Conservation (phyloP, 2,888 invertebrate species). For the Lysandra coridon region DNA sequence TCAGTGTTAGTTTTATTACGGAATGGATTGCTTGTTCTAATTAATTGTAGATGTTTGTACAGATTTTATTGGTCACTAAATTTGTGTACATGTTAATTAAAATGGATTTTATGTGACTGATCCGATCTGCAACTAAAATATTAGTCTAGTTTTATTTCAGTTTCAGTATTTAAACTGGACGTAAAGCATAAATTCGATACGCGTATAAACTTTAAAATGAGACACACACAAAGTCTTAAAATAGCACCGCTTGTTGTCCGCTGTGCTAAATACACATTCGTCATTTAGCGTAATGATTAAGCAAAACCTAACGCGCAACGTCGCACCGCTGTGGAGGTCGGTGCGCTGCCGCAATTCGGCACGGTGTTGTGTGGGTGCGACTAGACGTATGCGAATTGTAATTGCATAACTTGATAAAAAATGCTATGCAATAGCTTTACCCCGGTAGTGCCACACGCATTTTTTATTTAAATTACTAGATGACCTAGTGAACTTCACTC, state of each 20-base stretch:
- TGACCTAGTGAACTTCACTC: too few species aligned
- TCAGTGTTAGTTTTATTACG: neutral
- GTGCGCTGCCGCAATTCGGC: too few species aligned
- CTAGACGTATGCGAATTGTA: too few species aligned
- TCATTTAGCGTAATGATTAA: neutral
- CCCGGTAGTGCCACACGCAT: too few species aligned
- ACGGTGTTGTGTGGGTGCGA: too few species aligned
- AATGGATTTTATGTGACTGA: constrained; percentile 8
- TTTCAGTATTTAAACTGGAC: neutral
- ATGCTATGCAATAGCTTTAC: too few species aligned
- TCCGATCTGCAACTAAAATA: neutral
- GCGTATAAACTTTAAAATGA: neutral
- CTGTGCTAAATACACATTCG: neutral
- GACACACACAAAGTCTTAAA: neutral
- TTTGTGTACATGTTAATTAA: constrained; percentile 24
- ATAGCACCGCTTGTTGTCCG: neutral
- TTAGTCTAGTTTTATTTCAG: neutral
- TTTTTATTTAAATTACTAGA: too few species aligned
- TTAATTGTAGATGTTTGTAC: constrained; percentile 11
- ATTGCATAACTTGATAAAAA: too few species aligned
- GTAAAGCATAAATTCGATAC: neutral
- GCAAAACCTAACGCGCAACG: too few species aligned
- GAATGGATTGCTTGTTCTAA: constrained; percentile 2
- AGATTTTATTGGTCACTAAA: constrained; percentile 29
- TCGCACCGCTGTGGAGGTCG: too few species aligned